These are phyloP conservation scores for Calyptomena viridis DNA, from an alignment of 2,113 vertebrate genomes.

Conservation along the genomic window DNA sequence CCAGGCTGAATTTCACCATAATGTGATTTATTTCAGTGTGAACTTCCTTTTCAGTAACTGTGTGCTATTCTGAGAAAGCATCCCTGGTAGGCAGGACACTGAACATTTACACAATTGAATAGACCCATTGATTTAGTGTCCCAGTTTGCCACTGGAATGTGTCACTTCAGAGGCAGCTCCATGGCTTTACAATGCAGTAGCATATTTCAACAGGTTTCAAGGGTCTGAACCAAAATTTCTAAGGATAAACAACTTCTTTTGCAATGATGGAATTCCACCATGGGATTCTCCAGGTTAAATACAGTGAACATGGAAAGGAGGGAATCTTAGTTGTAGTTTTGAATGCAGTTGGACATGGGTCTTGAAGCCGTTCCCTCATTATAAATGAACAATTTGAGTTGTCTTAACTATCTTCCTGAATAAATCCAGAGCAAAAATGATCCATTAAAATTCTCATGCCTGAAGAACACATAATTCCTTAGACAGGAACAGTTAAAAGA, in stretches of 20 bases:
- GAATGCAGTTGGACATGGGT: neutral
- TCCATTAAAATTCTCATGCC: neutral
- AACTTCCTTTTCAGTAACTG: neutral
- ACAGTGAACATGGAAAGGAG: neutral
- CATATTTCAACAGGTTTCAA: neutral
- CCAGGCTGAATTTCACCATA: neutral
- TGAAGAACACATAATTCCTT: neutral
- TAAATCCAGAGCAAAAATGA: neutral
- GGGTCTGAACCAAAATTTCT: neutral
- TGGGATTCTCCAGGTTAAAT: neutral
- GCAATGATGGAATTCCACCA: neutral
- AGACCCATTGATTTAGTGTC: neutral
- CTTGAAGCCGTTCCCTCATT: neutral
- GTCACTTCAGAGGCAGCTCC: neutral
- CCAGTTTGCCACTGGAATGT: neutral
- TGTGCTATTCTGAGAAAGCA: neutral
- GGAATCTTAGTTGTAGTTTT: neutral
- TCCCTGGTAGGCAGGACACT: neutral
- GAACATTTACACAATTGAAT: neutral
- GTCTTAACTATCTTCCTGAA: neutral
- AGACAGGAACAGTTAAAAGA: neutral
- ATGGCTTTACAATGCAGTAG: neutral
- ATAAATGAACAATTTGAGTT: neutral
- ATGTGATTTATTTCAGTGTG: neutral
- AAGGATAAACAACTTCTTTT: neutral